These are phyloP conservation scores for Sandelia bainsii DNA, from an alignment of 2,797 vertebrate genomes.

Conservation along the genomic window DNA sequence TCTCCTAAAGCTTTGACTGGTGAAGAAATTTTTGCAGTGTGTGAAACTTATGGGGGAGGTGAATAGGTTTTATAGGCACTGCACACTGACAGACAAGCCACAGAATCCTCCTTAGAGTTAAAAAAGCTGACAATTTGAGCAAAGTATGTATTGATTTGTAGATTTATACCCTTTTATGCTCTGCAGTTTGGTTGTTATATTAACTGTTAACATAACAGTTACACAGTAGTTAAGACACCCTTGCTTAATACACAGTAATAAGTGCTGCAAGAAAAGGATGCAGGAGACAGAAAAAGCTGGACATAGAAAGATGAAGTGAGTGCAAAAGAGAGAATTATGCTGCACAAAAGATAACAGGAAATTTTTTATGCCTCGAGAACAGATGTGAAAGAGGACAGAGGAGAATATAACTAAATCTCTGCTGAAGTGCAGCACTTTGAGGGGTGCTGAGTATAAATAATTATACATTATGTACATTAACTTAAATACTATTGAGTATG, in stretches of 20 bases:
- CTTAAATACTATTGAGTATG: constrained; percentile 64
- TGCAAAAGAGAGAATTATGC: constrained; percentile 47
- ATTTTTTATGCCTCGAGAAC: constrained; percentile 56
- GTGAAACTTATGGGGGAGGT: too few species aligned
- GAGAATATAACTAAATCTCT: constrained; percentile 59
- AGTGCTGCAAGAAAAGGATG: constrained; percentile 17
- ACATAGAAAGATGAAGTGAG: constrained; percentile 18
- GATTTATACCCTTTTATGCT: background rate
- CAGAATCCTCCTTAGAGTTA: too few species aligned
- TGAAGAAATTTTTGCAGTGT: too few species aligned
- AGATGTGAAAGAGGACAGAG: constrained; percentile 58
- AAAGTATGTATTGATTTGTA: background rate
- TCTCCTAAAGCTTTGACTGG: too few species aligned
- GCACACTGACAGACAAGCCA: too few species aligned
- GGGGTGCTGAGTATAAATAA: constrained; percentile 62
- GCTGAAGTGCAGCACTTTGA: constrained; percentile 67
- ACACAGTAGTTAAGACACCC: constrained; percentile 4
- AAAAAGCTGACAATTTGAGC: background rate
- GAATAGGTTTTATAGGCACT: too few species aligned
- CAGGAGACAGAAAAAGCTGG: background rate
- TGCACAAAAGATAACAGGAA: constrained; percentile 53
- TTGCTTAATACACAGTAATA: constrained; percentile 13
- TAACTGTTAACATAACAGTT: background rate
- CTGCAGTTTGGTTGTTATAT: background rate
- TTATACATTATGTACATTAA: constrained; percentile 70